Evolutionary conservation across 2,888 invertebrate species (phyloP), one percentile per base, ranked within the genome.

Genomic region (Ctena decussata): DNA sequence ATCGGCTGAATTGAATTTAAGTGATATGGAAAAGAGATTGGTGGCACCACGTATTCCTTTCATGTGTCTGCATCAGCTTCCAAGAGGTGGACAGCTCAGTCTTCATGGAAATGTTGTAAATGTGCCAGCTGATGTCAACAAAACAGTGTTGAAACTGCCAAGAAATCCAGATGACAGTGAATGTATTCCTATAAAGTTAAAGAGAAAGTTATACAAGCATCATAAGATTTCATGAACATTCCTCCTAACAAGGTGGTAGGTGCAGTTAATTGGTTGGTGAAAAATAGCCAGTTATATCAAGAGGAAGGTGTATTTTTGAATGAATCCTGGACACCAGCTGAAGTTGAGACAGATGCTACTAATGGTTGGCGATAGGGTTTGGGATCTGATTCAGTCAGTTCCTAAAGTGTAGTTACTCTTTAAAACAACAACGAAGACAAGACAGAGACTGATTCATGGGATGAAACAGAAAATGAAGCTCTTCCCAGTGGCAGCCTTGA

Each of bases 1-100:
- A 46, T 86, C 88, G 35, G 39, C 71, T 46, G 78, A 78, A 37
- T 35, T 90, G 27, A 37, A 90, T 27, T 69, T 91, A 27, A 82
- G 80, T 32, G 46, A 85, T 18, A 80, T 95, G 6, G 95, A 96
- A 91, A 94, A 95, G 89, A 80, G 95, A 73, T 87, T 95, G 86
- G 90, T 95, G 21, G 86, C 95, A 11, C 93, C 94, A 18, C 90
- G 92, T 44, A 86, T 95, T 44, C 91, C 93, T 53, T 95, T 95
- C 75, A 95, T 95, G 94, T 94, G 94, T 87, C 93, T 96, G 46
- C 83, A 92, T 82, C 86, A 94, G 39, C 88, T 94, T 35, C 92
- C 94, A 39, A 75, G 86, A 49, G 91, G 90, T 44, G 80, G 89
- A 41, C 92, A 92, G 71, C 75, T 89, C 24, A 87, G 82, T 76